A percentile compares a stretch with the other conserved stretches of the same genome.
These are phyloP conservation scores for Onchidella celtica DNA, from an alignment of 2,888 invertebrate species.

Conservation along the genomic window DNA sequence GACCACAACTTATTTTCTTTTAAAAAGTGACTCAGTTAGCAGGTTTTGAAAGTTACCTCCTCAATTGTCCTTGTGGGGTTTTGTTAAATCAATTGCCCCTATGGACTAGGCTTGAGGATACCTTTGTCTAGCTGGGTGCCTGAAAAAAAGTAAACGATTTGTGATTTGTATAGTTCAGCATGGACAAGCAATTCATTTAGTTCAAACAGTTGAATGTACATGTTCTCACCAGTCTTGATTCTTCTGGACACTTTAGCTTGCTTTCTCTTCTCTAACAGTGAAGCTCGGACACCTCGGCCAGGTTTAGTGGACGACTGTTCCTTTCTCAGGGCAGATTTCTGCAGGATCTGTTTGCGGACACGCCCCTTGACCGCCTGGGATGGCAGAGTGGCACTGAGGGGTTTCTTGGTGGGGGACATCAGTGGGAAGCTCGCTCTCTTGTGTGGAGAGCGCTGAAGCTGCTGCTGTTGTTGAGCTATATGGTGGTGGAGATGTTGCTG, in stretches of 20 bases:
- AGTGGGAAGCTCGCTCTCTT: slow-evolving; percentile 47
- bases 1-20: no score
- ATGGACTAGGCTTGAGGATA: no score
- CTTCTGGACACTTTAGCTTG: slow-evolving; percentile 28
- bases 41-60: no score
- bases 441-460: slow-evolving; percentile 34
- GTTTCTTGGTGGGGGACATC: slow-evolving; percentile 17
- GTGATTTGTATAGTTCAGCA: no score
- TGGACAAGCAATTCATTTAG: no score
- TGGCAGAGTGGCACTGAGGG: not conserved
- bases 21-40: no score
- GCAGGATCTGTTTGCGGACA: slow-evolving; percentile 22
- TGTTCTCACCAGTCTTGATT: slow-evolving; percentile 38
- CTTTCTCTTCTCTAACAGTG: slow-evolving; percentile 35
- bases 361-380: not conserved
- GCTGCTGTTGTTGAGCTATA: not conserved
- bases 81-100: no score
- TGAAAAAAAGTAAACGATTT: no score
- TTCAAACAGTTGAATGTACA: no score
- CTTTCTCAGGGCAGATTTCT: not conserved
- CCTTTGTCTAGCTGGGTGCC: no score
- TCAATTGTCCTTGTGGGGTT: no score
- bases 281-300: not conserved
- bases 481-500: not conserved
- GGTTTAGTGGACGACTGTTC: not conserved